Base-by-base conservation (phyloP, 2,797 vertebrate genomes). In the Semaprochilodus insignis region DNA sequence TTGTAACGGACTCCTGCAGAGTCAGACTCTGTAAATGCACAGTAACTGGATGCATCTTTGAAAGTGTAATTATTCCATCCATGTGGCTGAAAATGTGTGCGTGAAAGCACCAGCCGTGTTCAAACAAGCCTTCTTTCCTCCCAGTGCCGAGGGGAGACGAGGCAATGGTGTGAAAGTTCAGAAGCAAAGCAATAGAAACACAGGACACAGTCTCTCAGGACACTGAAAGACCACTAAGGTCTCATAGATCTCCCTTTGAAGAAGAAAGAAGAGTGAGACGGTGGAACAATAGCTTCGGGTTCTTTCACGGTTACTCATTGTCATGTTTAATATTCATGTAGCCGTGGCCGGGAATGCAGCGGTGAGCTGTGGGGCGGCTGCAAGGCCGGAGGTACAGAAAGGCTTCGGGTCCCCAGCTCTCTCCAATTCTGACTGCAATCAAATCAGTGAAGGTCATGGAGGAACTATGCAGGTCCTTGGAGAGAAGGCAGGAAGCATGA, bases 301-400 rank as follows among this genome's bases (percentile, higher is more conserved):
- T 71, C 57, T 31, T 48, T 71, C 54, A 62, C 65, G 44, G 27
- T 72, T 77, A 57, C 63, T 81, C 14, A 62, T 63, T 77, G 62
- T 72, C 67, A 55, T 48, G 25, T 60, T 82, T 72, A 78, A 78
- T 82, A 78, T 79, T 52, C 36, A 25, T 60, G 27, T 54, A 65
- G 62, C 36, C 55, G 6, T 70, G 66, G 40, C 6, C 27, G 44
- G 55, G 19, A 55, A 27, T 25, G 36, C 21, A 75, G 23, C n/a
- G 34, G 15, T 6, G 54, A 34, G 52, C 17, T 76, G 6, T 75
- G 36, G 55, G 5, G 40, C 36, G 55, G 62, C 70, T 52, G 62
- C 52, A 71, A 25, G 25, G 57, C 69, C 70, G 40, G 31, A 54
- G 36, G n/a, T 40, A 48, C 54, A 63, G 15, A 71, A 80, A 80